Evolutionary conservation across 1,140 invertebrate species (phyloP).

Genomic region (Caenorhabditis tropicalis): DNA sequence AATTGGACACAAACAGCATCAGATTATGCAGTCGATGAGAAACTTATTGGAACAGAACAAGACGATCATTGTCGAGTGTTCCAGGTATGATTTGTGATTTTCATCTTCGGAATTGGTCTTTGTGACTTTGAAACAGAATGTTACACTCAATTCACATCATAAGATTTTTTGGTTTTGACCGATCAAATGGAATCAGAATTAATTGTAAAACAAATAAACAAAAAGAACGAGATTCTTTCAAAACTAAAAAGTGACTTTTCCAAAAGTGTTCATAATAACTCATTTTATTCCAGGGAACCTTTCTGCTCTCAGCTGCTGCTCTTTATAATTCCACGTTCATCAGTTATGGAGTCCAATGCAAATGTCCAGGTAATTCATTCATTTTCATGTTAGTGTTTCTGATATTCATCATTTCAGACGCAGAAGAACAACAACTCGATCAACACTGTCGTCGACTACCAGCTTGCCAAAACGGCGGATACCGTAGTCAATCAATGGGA

Average conservation of each 20-base stretch:
- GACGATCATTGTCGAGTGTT: slow-evolving; percentile 57
- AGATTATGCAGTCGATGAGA: slow-evolving; percentile 61
- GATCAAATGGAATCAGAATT: background rate
- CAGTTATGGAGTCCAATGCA: slow-evolving; percentile 59
- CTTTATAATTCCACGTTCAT: slow-evolving; percentile 51
- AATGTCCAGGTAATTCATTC: slow-evolving; percentile 60
- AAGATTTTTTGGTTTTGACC: slow-evolving; percentile 32
- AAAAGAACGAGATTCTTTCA: background rate
- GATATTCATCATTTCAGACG: too few relatives aligned
- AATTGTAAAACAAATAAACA: background rate
- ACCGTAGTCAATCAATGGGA: slow-evolving; percentile 58
- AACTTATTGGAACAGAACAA: slow-evolving; percentile 28
- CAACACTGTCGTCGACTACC: slow-evolving; percentile 66
- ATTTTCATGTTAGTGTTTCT: too few relatives aligned
- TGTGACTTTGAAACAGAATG: background rate
- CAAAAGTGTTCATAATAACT: too few relatives aligned
- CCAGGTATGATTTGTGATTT: slow-evolving; percentile 35
- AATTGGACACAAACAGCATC: slow-evolving; percentile 60
- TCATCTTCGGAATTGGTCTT: background rate
- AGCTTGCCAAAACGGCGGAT: slow-evolving; percentile 65
- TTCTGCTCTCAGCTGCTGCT: slow-evolving; percentile 52
- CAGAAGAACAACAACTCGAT: slow-evolving; percentile 56
- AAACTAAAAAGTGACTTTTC: too few relatives aligned
- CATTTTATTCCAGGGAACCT: slow-evolving; percentile 45
- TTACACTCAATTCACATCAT: slow-evolving; percentile 11